Evolutionary conservation across 2,797 vertebrate genomes (phyloP).

Genomic region (Rhinella marina): DNA sequence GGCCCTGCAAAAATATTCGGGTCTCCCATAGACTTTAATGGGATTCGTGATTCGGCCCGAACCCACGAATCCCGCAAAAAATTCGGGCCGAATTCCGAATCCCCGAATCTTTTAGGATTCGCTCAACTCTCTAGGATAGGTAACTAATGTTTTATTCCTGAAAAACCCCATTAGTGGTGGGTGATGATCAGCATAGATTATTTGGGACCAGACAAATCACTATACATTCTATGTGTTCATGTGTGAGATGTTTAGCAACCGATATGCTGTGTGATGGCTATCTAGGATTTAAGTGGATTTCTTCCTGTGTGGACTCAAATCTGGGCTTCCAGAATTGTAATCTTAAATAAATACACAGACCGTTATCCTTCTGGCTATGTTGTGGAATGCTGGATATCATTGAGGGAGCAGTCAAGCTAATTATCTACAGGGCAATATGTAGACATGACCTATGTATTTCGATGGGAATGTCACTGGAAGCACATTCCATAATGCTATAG

Average conservation of each 20-base stretch:
- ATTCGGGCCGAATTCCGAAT: too few relatives aligned
- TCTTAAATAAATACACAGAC: constrained; percentile 13
- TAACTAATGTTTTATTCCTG: too few relatives aligned
- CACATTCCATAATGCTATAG: not conserved
- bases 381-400: not conserved
- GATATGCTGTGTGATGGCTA: not conserved
- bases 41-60: too few relatives aligned
- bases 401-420: not conserved
- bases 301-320: not conserved
- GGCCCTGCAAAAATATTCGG: too few relatives aligned
- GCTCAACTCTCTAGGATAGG: too few relatives aligned
- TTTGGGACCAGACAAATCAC: not conserved
- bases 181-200: not conserved
- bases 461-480: too few relatives aligned
- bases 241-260: too few relatives aligned
- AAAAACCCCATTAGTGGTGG: not conserved
- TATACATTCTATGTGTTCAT: not conserved
- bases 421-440: constrained; percentile 16
- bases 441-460: not conserved
- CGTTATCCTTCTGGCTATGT: not conserved
- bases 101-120: too few relatives aligned
- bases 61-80: too few relatives aligned
- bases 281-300: not conserved
- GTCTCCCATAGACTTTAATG: too few relatives aligned
- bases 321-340: not conserved